Evolutionary conservation across 1,140 invertebrate genomes (phyloP).

Genomic region (Halyomorpha halys): DNA sequence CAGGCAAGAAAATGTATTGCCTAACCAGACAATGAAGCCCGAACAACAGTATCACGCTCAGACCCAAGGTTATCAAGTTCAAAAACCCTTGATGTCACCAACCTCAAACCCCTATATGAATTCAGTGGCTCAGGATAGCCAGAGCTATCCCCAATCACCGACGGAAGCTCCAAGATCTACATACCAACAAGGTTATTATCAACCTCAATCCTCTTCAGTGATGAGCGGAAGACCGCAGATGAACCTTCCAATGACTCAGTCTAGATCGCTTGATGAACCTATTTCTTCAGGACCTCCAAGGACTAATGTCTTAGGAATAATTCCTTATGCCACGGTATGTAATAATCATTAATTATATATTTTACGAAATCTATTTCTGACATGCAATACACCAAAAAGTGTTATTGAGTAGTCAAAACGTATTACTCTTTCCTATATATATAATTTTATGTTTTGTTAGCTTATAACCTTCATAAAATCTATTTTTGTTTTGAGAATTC

Average conservation of each 20-base stretch:
- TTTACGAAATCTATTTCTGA: no score
- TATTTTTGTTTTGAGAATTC: no score
- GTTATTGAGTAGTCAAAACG: no score
- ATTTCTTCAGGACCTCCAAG: conserved; percentile 25
- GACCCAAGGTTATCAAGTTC: background rate
- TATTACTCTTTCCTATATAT: no score
- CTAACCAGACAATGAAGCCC: conserved; percentile 1
- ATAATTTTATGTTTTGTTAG: no score
- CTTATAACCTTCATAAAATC: no score
- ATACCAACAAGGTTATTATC: background rate
- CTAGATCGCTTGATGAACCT: conserved; percentile 11
- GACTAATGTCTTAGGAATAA: conserved; percentile 25
- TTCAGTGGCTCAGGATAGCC: background rate
- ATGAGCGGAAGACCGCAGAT: background rate
- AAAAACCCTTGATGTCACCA: background rate
- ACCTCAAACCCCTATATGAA: background rate
- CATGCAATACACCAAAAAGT: no score
- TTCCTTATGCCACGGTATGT: conserved; percentile 26
- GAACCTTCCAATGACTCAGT: background rate
- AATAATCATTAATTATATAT: no score
- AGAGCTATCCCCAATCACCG: background rate
- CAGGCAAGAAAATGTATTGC: conserved; percentile 6
- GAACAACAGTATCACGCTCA: background rate
- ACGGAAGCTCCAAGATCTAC: background rate
- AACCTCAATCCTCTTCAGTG: background rate